Base-by-base conservation (phyloP, 2,113 vertebrate species). In the Sinocyclocheilus anophthalmus region DNA sequence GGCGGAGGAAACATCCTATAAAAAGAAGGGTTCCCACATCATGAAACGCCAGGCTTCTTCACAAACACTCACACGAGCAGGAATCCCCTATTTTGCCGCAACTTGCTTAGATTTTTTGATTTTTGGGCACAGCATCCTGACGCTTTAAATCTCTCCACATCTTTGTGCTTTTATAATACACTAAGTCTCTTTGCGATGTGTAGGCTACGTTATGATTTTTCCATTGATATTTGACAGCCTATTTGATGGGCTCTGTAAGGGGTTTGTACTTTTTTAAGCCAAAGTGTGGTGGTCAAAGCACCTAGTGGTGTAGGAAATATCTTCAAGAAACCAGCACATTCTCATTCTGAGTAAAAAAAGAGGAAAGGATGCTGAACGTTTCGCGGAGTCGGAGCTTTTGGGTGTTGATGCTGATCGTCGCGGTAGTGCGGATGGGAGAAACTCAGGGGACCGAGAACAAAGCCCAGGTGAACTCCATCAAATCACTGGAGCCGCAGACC, bases 381-480 rank as follows among this genome's bases (percentile, higher is more conserved):
- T 92, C 95, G 92, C 93, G 96, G 96, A 95, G 93, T 95, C 95
- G 94, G 94, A 95, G 92, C 83, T 78, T 93, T 92, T 96, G 93
- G 86, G 93, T 94, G 93, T 93, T 96, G 89, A 90, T 97, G 91
- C 93, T 98, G 90, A 92, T 98, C 78, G 91, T 97, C 91, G 96
- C 96, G 61, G 92, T 95, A 53, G 91, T 97, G 92, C 94, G 96
- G 93, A 95, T 94, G 91, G 96, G 94, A 92, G 95, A 96, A 91
- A 93, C 96, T 83, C 96, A 96, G 93, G 92, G 94, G 85, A 85
- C 91, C 55, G 96, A 96, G 91, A 93, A 94, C 89, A 94, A 94
- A 85, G 93, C 96, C 83, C 97, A 97, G 91, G 95, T 94, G 91
- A 99, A 99, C 95, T 96, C 96, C 92, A 99, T 99, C 95, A 98